Evolutionary conservation across 2,888 invertebrate genomes (phyloP), one percentile per base, ranked within the genome.

Genomic region (Hipparchia sbordonii): DNA sequence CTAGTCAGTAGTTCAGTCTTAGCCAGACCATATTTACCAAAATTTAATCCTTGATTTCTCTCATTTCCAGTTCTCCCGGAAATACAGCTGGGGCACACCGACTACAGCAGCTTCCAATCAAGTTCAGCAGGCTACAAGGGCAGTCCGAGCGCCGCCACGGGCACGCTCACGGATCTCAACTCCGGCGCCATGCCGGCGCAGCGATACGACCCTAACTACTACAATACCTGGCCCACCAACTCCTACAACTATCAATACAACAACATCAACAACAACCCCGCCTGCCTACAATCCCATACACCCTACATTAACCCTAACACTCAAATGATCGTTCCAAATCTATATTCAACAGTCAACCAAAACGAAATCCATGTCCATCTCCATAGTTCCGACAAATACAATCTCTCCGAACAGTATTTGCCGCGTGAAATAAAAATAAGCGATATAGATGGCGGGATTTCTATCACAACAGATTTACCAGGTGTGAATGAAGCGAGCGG

Each of bases 351-450:
- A 45, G 97, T 97, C 70, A 97, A 97, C 85, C 97, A 97, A 88
- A 97, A 97, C 87, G 97, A 97, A 93, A 97, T 97, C 75, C 97
- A 97, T 84, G 94, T 97, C 39, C 97, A 97, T 82, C 87, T 97
- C 48, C 97, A 97, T 87, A 95, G 96, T 67, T 91, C 94, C 6
- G 96, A 96, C 70, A 96, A 96, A 85, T 88, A 95, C 78, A 95
- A 95, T 78, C 80, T 95, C 57, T 68, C 68, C 78, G 96, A 96
- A 78, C 96, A 96, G 82, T 96, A 95, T 78, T 89, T 95, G 75
- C 94, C 95, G 65, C 90, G 93, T 77, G 94, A 95, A 80, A 91
- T 95, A 65, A 95, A 95, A 80, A 95, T 96, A 71, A 95, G 95
- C 77, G 95, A 95, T 79, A 91, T 94, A 23, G 92, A 92, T 73